Conservation (phyloP, 2,113 vertebrate species). For the Podilymbus podiceps region DNA sequence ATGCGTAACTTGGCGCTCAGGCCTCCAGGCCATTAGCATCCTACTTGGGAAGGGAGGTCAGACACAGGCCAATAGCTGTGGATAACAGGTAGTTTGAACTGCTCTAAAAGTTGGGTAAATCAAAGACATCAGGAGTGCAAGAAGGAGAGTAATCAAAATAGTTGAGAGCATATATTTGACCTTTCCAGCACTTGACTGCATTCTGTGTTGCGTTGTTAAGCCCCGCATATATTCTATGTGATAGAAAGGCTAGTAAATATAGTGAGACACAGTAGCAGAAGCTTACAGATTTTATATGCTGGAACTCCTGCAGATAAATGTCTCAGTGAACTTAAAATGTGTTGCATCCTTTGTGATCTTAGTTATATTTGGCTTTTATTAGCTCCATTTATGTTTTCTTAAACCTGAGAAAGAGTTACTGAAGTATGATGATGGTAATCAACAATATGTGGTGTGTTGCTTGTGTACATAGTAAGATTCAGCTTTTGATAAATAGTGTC, state of each 20-base stretch:
- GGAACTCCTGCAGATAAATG: background rate
- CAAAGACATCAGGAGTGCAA: background rate
- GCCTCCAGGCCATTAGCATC: background rate
- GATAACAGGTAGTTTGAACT: background rate
- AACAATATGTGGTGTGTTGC: background rate
- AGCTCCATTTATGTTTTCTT: background rate
- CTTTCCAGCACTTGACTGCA: background rate
- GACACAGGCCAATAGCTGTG: background rate
- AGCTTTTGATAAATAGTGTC: background rate
- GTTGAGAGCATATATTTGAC: background rate
- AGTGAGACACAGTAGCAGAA: background rate
- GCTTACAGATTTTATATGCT: background rate
- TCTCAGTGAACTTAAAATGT: background rate
- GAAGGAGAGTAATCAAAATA: background rate
- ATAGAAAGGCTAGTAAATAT: background rate
- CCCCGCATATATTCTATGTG: background rate
- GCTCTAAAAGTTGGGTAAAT: background rate
- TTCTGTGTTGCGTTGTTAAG: background rate
- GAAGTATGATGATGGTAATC: background rate
- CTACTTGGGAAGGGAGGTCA: background rate
- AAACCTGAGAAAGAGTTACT: background rate
- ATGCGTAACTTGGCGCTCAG: accelerated
- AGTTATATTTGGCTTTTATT: background rate
- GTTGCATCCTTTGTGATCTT: background rate
- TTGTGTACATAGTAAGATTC: background rate